phyloP scores from a whole-genome alignment of 64 coral and sea anemone genomes.

The Pocillopora damicornis region DNA sequence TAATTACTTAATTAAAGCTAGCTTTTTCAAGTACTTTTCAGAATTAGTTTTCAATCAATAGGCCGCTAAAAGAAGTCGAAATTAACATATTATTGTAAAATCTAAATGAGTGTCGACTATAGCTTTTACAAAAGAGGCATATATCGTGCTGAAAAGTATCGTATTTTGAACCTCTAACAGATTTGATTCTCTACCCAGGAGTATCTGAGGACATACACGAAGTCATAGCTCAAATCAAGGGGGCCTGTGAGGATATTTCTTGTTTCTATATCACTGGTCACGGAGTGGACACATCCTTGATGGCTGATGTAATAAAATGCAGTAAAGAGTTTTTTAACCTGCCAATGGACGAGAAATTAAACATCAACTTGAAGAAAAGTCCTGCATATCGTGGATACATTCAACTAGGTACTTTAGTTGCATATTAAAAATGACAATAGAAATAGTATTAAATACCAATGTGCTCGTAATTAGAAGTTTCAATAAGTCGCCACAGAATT shows the following conservation, averaged over 20 bases:
- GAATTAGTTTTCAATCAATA: no score
- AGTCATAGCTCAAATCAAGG: constrained; percentile 7
- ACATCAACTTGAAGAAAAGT: constrained; percentile 42
- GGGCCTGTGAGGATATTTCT: constrained; percentile 30
- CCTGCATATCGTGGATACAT: constrained; percentile 47
- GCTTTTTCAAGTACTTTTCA: no score
- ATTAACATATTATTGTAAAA: no score
- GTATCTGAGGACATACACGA: background rate
- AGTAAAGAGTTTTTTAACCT: constrained; percentile 46
- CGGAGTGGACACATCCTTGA: constrained; percentile 4
- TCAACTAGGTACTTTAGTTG: constrained; percentile 29
- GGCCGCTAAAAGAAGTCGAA: no score
- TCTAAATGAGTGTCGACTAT: background rate
- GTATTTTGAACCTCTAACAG: background rate
- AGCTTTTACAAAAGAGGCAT: background rate
- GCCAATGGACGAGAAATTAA: constrained; percentile 35
- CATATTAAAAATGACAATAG: background rate
- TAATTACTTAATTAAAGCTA: no score
- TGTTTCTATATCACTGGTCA: constrained; percentile 59
- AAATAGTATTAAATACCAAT: no score
- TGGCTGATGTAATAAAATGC: constrained; percentile 17
- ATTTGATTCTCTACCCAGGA: background rate
- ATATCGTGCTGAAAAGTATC: background rate
- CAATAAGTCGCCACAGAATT: no score
- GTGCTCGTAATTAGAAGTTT: no score